Conservation (phyloP, 37 sponge, comb jelly and placozoan species). For the Spongilla lacustris region DNA sequence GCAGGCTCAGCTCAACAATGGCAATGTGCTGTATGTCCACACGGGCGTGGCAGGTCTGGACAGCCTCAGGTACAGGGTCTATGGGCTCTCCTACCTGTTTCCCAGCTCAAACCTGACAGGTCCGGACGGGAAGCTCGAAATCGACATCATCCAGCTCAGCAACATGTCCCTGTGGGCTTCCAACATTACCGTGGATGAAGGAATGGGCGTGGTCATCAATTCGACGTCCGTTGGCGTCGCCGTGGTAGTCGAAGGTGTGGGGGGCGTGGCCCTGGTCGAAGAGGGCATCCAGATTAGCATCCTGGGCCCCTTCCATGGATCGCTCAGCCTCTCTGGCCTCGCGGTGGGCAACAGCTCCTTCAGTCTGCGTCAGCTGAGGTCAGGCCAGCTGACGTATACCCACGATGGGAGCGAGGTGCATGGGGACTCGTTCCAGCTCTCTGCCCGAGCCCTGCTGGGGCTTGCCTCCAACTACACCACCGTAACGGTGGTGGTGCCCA, state of each 20-base stretch:
- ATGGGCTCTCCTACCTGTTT: too few species aligned
- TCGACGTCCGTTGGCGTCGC: too few species aligned
- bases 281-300: too few species aligned
- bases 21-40: constrained; percentile 41
- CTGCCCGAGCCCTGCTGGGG: constrained; percentile 21
- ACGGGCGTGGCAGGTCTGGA: background rate
- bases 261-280: too few species aligned
- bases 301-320: constrained; percentile 3
- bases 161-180: too few species aligned
- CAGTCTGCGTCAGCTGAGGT: constrained; percentile 25
- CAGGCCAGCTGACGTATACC: constrained; percentile 11
- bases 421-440: constrained; percentile 16
- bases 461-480: constrained; percentile 16
- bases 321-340: background rate
- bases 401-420: constrained; percentile 53
- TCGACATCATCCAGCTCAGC: too few species aligned
- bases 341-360: constrained; percentile 17
- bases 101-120: too few species aligned
- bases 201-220: too few species aligned
- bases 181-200: too few species aligned
- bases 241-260: too few species aligned
- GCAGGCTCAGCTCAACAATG: background rate
- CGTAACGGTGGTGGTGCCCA: background rate
- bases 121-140: too few species aligned
- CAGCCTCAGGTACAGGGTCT: too few species aligned